These are phyloP conservation scores for Bucorvus abyssinicus DNA, from an alignment of 2,797 vertebrate species.

Conservation along the genomic window DNA sequence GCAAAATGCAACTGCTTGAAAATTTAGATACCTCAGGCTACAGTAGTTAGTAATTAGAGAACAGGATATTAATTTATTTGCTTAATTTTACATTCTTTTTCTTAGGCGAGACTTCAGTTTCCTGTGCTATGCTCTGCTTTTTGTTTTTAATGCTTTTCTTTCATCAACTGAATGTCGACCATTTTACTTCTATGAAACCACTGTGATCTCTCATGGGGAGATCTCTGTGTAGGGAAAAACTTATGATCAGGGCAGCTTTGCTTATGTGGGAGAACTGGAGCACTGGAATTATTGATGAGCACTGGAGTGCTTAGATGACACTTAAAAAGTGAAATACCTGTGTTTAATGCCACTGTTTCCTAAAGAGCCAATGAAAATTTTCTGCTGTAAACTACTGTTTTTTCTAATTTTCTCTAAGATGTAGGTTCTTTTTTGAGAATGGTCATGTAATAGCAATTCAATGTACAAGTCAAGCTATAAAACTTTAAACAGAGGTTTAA, in stretches of 20 bases:
- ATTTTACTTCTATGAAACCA: neutral
- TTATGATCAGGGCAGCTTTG: neutral
- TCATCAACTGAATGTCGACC: neutral
- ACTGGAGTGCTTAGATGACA: neutral
- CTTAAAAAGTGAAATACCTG: neutral
- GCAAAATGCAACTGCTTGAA: neutral
- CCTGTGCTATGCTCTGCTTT: neutral
- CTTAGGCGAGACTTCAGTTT: neutral
- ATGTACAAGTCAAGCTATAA: neutral
- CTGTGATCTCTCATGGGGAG: neutral
- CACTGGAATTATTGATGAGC: neutral
- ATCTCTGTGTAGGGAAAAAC: neutral
- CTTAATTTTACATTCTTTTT: neutral
- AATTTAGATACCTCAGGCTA: neutral
- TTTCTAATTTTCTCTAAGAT: neutral
- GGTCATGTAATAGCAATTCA: neutral
- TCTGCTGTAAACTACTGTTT: neutral
- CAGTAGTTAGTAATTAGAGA: neutral
- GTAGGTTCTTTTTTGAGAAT: neutral
- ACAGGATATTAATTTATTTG: neutral
- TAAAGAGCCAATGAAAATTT: neutral
- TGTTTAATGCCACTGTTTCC: neutral
- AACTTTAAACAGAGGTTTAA: neutral
- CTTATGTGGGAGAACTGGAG: neutral
- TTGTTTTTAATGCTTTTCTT: neutral